Evolutionary conservation across 2,797 vertebrate species (phyloP), one percentile per base, ranked within the genome.

Genomic region (Sphenopsis melanotis): DNA sequence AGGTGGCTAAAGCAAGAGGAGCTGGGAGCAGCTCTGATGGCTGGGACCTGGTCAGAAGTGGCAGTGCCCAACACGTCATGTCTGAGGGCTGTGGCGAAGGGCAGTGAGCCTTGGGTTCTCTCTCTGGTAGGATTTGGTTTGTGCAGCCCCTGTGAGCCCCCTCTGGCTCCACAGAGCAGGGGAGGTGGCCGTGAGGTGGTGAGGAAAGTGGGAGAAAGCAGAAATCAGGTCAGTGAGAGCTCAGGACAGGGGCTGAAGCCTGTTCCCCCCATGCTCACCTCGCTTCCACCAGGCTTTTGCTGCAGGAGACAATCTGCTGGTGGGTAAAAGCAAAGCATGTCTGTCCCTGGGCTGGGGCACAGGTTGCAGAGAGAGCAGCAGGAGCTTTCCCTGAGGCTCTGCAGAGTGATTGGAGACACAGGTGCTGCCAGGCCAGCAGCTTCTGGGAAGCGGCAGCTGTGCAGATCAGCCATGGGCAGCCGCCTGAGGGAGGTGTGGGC

Each of bases 91-190:
- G 20, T 49, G 36, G 37, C 20, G 9, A 7, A 50, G 87, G 61
- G 16, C 82, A 41, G 50, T 0, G 11, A 61, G 36, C 71, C 41
- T 24, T 0, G 0, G 9, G 44, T 30, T 68, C 49, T 47, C 22
- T 19, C 8, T 21, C 47, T 27, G 27, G 24, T 17, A 9, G 6
- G 4, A 10, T 39, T 52, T 52, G 39, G 27, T 55, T 4, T 0
- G 1, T 41, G 41, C 68, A 72, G 66, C 53, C 8, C 1, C 49
- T 11, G n/a, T 46, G 37, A 74, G 27, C 30, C 19, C 37, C 34
- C 24, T 44, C 23, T 0, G 0, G 5, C 63, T 39, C 42, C 24
- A 5, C 0, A 0, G 44, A 19, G 50, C 44, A 10, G 20, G 3
- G 23, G 15, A 21, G 32, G 19, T 32, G 36, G n/a, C 10, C 0